phyloP scores from a whole-genome alignment of 1,140 invertebrate genomes.

The Drosophila quadrilineata region DNA sequence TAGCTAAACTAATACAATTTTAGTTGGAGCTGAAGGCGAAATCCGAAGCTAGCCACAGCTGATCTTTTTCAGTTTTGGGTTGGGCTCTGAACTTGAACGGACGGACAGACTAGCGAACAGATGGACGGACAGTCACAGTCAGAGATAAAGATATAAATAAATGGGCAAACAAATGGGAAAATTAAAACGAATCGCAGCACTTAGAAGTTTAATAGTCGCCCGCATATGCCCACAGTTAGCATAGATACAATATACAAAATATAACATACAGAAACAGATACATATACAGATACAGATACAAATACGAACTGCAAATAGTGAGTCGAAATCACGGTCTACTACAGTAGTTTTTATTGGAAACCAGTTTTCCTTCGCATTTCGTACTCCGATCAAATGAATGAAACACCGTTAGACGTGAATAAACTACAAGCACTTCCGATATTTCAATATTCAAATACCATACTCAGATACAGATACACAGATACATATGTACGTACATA shows the following conservation, averaged over 20 bases:
- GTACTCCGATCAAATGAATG: conserved; percentile 34
- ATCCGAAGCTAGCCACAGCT: conserved; percentile 18
- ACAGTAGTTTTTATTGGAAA: conserved; percentile 20
- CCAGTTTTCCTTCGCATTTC: conserved; percentile 61
- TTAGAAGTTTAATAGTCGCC: conserved; percentile 58
- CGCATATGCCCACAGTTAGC: conserved; percentile 30
- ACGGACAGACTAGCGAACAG: neutral
- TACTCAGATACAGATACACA: neutral
- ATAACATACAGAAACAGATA: neutral
- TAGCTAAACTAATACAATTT: conserved; percentile 40
- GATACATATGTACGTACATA: neutral
- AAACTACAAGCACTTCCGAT: conserved; percentile 58
- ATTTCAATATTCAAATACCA: conserved; percentile 12
- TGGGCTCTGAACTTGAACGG: conserved; percentile 71
- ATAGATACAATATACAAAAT: neutral
- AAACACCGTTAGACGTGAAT: conserved; percentile 64
- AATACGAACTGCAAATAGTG: neutral
- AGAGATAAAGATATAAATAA: conserved; percentile 2
- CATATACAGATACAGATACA: neutral
- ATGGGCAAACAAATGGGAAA: conserved; percentile 49
- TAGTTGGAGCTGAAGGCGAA: conserved; percentile 19
- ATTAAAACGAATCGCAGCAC: conserved; percentile 32
- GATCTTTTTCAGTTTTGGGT: conserved; percentile 63
- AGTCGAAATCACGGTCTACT: conserved; percentile 31
- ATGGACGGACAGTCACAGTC: neutral